Conservation (phyloP, 2,888 invertebrate genomes). For the Therioaphis trifolii region DNA sequence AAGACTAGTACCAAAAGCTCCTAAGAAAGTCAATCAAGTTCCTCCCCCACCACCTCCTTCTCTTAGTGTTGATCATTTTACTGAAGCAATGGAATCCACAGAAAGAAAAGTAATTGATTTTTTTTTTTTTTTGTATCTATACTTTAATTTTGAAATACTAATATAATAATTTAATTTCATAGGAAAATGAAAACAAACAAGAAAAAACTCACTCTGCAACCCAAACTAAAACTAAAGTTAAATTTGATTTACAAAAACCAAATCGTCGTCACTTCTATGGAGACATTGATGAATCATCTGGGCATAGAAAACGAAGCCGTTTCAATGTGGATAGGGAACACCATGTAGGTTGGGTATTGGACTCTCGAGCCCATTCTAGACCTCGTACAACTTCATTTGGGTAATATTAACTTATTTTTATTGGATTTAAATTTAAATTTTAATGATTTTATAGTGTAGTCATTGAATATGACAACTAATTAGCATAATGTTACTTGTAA, state of each 20-base stretch:
- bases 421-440: too few relatives aligned
- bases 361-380: conserved; percentile 81
- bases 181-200: conserved; percentile 44
- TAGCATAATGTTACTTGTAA: too few relatives aligned
- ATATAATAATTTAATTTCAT: background rate
- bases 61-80: conserved; percentile 66
- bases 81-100: conserved; percentile 63
- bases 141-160: background rate
- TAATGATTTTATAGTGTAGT: too few relatives aligned
- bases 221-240: conserved; percentile 56
- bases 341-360: conserved; percentile 98
- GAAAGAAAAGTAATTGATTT: conserved; percentile 47
- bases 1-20: conserved; percentile 77
- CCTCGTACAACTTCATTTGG: conserved; percentile 83
- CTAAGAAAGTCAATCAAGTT: conserved; percentile 77
- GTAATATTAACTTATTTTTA: conserved; percentile 69
- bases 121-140: too few relatives aligned
- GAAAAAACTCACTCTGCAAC: conserved; percentile 13
- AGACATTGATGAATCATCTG: conserved; percentile 81
- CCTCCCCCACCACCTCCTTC: conserved; percentile 85
- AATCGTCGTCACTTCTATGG: conserved; percentile 80
- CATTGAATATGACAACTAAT: too few relatives aligned
- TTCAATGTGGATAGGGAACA: conserved; percentile 91
- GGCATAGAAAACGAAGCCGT: conserved; percentile 72
- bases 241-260: conserved; percentile 51